phyloP scores from a whole-genome alignment of 1,140 invertebrate genomes.

The Archivesica marissinica region DNA sequence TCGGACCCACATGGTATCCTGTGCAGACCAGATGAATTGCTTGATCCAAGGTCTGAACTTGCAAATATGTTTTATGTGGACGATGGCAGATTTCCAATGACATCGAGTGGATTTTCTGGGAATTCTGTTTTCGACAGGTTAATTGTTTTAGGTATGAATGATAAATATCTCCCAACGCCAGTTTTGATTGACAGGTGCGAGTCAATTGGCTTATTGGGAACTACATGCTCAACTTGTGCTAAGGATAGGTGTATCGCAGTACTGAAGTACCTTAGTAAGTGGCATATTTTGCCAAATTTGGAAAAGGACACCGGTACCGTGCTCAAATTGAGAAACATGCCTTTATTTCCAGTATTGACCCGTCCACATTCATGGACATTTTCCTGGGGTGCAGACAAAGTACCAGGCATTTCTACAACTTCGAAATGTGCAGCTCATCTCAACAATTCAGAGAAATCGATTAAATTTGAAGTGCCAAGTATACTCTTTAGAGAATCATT shows the following conservation, averaged over 20 bases:
- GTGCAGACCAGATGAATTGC: conserved; percentile 25
- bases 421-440: neutral
- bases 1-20: conserved; percentile 36
- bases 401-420: neutral
- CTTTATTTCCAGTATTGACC: conserved; percentile 8
- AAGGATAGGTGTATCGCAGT: conserved; percentile 26
- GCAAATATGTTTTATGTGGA: conserved; percentile 24
- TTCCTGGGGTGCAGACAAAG: conserved; percentile 24
- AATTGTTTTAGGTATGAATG: conserved; percentile 61
- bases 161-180: conserved; percentile 43
- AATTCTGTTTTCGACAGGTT: conserved; percentile 13
- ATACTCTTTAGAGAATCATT: neutral
- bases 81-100: conserved; percentile 35
- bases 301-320: neutral
- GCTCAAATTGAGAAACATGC: neutral
- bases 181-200: conserved; percentile 62
- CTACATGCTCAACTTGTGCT: conserved; percentile 21
- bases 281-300: neutral
- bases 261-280: conserved; percentile 51
- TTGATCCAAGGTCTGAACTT: conserved; percentile 20
- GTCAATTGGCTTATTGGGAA: conserved; percentile 35
- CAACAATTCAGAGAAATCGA: neutral
- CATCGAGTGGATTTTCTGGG: conserved; percentile 13
- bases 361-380: conserved; percentile 33
- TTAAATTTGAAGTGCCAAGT: neutral